Conservation (phyloP, 2,888 invertebrate genomes). For the Idaea dimidiata region DNA sequence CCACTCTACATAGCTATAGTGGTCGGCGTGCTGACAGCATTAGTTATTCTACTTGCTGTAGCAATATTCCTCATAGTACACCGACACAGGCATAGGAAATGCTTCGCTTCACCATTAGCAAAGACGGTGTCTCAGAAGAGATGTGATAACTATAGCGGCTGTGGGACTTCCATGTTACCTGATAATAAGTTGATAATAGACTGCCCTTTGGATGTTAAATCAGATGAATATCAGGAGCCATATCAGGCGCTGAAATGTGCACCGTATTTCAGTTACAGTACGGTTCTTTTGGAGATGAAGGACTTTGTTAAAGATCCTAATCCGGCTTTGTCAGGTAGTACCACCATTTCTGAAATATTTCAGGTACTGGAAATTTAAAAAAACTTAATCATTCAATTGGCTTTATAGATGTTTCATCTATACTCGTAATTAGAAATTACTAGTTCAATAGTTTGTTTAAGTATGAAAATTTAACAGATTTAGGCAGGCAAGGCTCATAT, state of each 20-base stretch:
- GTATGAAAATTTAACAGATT: no score
- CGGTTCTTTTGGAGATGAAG: conserved; percentile 88
- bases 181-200: conserved; percentile 79
- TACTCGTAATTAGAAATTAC: no score
- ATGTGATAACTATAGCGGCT: conserved; percentile 79
- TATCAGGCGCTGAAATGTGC: conserved; percentile 88
- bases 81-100: conserved; percentile 86
- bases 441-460: no score
- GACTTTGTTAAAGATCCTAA: conserved; percentile 81
- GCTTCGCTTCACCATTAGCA: conserved; percentile 86
- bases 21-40: conserved; percentile 87
- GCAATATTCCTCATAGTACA: conserved; percentile 87
- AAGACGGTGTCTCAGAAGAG: conserved; percentile 66
- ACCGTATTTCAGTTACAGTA: conserved; percentile 88
- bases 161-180: conserved; percentile 78
- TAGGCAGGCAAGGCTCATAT: no score
- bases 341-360: not conserved
- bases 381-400: no score
- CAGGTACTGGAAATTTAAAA: no score
- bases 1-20: conserved; percentile 88
- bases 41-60: conserved; percentile 86
- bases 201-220: conserved; percentile 82
- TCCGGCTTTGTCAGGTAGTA: conserved; percentile 62
- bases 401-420: no score
- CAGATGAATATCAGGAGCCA: conserved; percentile 89